These are phyloP conservation scores for Drosophila triauraria DNA, from an alignment of 1,140 invertebrate genomes.

Conservation along the genomic window DNA sequence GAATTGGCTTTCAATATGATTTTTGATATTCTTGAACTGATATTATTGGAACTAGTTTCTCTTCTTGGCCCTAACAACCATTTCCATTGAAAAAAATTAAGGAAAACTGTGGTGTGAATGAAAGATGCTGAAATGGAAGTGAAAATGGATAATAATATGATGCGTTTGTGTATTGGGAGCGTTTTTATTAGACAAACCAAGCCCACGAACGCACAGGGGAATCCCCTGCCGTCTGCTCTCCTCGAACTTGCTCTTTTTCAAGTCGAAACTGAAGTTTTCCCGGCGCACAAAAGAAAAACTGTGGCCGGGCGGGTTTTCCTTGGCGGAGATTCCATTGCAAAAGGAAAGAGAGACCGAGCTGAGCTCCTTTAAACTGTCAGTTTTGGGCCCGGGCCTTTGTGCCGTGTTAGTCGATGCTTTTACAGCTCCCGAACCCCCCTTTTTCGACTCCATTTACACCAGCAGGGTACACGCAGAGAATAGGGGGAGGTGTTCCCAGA, in stretches of 20 bases:
- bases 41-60: background rate
- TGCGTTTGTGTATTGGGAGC: slow-evolving; percentile 74
- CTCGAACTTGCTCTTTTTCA: slow-evolving; percentile 29
- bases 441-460: slow-evolving; percentile 4
- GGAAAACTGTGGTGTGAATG: background rate
- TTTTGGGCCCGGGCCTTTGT: slow-evolving; percentile 48
- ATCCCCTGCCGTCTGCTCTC: background rate
- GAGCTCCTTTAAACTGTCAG: slow-evolving; percentile 70
- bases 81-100: background rate
- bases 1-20: too few relatives aligned
- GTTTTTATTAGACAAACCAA: slow-evolving; percentile 62
- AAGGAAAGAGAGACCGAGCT: slow-evolving; percentile 4
- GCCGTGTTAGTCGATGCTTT: slow-evolving; percentile 52
- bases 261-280: slow-evolving; percentile 27
- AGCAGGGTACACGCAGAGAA: background rate
- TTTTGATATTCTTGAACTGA: too few relatives aligned
- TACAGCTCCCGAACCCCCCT: slow-evolving; percentile 33
- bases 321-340: slow-evolving; percentile 36
- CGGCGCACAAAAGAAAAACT: slow-evolving; percentile 22
- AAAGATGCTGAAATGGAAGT: slow-evolving; percentile 24
- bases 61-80: slow-evolving; percentile 2
- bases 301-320: slow-evolving; percentile 20
- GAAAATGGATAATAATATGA: slow-evolving; percentile 77
- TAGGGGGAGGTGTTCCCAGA: too few relatives aligned
- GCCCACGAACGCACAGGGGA: slow-evolving; percentile 10